These are phyloP conservation scores for Pogonognathellus flavescens DNA, from an alignment of 1,140 invertebrate species.

Conservation along the genomic window DNA sequence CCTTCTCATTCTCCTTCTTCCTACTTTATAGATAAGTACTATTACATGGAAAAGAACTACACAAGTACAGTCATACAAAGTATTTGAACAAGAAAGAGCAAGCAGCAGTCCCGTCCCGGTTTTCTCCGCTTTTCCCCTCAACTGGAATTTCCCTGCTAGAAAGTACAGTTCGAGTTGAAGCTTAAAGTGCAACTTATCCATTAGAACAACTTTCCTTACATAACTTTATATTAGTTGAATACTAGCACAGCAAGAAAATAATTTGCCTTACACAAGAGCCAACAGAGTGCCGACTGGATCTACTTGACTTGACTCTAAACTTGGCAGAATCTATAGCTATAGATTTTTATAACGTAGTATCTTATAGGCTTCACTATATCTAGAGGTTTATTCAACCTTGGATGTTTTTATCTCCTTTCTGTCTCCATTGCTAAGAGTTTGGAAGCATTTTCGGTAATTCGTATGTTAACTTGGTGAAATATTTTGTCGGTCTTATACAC, in stretches of 20 bases:
- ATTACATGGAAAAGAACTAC: not conserved
- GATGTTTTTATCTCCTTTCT: not conserved
- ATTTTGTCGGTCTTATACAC: too few species aligned
- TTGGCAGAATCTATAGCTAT: not conserved
- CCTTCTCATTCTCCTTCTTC: not conserved
- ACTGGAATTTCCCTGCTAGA: not conserved
- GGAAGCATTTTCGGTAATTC: not conserved
- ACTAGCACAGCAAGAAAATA: not conserved
- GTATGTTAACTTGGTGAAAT: too few species aligned
- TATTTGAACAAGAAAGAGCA: not conserved
- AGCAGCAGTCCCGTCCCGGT: not conserved
- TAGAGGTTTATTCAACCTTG: not conserved
- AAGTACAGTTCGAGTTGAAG: not conserved
- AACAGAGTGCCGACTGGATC: not conserved
- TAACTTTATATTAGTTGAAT: not conserved
- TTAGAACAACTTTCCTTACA: slow-evolving; percentile 14
- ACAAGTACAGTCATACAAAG: not conserved
- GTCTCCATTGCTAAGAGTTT: not conserved
- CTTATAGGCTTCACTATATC: too few species aligned
- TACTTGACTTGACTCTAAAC: not conserved
- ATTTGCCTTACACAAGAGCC: not conserved
- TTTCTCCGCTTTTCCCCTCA: not conserved
- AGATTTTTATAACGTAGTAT: not conserved
- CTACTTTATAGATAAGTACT: not conserved
- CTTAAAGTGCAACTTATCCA: not conserved